These are phyloP conservation scores for Ganaspis brasiliensis DNA, from an alignment of 2,888 invertebrate genomes.

Conservation along the genomic window DNA sequence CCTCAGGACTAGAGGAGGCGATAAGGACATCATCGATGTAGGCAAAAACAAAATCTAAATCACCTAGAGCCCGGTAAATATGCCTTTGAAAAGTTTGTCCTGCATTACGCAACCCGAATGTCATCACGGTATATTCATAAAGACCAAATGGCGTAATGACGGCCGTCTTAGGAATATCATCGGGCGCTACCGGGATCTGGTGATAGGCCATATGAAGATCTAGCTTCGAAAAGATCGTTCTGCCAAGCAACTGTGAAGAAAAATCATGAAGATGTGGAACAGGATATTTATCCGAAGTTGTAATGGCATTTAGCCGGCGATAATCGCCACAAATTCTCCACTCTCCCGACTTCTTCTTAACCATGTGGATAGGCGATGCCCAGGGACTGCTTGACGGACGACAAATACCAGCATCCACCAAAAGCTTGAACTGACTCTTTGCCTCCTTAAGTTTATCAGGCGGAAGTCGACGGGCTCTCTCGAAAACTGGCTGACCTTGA, in stretches of 20 bases:
- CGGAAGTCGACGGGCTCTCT: constrained; percentile 70
- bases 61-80: constrained; percentile 63
- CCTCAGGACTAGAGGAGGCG: constrained; percentile 55
- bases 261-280: constrained; percentile 71
- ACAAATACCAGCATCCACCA: constrained; percentile 76
- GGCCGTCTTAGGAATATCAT: constrained; percentile 67
- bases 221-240: constrained; percentile 63
- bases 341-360: constrained; percentile 63
- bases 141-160: constrained; percentile 69
- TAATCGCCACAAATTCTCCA: constrained; percentile 69
- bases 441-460: constrained; percentile 71
- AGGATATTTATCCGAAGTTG: constrained; percentile 69
- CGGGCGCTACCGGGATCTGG: constrained; percentile 60
- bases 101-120: constrained; percentile 71
- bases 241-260: constrained; percentile 62
- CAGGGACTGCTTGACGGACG: constrained; percentile 77
- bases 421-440: constrained; percentile 69
- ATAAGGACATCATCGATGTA: constrained; percentile 72
- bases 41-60: constrained; percentile 60
- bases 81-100: constrained; percentile 72
- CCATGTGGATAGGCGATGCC: constrained; percentile 75
- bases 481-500: constrained; percentile 71
- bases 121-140: constrained; percentile 69
- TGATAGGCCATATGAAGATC: constrained; percentile 41
- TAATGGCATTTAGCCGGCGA: constrained; percentile 65